Evolutionary conservation across 2,888 invertebrate species (phyloP).

Genomic region (Drosophila affinis): DNA sequence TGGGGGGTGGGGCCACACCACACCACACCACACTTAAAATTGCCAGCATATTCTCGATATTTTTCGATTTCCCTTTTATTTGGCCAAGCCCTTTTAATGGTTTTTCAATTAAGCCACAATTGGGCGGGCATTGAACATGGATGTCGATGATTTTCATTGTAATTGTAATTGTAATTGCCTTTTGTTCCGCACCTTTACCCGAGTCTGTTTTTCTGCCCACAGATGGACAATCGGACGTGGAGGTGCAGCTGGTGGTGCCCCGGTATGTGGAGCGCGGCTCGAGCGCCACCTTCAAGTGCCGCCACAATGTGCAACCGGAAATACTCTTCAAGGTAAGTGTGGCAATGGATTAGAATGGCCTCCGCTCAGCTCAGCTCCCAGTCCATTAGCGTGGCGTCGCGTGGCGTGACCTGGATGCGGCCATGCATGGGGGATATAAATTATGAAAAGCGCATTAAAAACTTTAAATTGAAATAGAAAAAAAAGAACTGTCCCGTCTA

Average conservation of each 20-base stretch:
- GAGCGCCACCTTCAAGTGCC: conserved; percentile 89
- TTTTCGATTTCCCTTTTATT: conserved; percentile 16
- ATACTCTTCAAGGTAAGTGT: conserved; percentile 90
- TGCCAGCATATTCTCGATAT: conserved; percentile 38
- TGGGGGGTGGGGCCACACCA: background rate
- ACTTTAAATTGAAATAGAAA: conserved; percentile 60
- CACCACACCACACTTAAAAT: conserved; percentile 34
- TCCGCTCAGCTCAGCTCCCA: conserved; percentile 4
- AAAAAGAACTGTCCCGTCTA: conserved; percentile 24
- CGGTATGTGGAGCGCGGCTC: conserved; percentile 90
- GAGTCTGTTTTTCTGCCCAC: conserved; percentile 40
- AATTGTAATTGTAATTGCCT: conserved; percentile 2
- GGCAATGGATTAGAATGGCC: conserved; percentile 13
- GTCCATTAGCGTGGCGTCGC: background rate
- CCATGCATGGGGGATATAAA: conserved; percentile 29
- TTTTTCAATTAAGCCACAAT: conserved; percentile 68
- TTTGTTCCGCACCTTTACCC: conserved; percentile 12
- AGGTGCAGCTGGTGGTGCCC: conserved; percentile 88
- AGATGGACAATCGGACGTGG: conserved; percentile 85
- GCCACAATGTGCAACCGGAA: conserved; percentile 89
- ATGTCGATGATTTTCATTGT: conserved; percentile 20
- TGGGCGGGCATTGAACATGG: conserved; percentile 34
- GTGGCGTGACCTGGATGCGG: conserved; percentile 5
- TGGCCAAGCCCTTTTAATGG: conserved; percentile 54
- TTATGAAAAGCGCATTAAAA: conserved; percentile 46